Evolutionary conservation across 2,797 vertebrate species (phyloP).

Genomic region (Lagocephalus sceleratus): DNA sequence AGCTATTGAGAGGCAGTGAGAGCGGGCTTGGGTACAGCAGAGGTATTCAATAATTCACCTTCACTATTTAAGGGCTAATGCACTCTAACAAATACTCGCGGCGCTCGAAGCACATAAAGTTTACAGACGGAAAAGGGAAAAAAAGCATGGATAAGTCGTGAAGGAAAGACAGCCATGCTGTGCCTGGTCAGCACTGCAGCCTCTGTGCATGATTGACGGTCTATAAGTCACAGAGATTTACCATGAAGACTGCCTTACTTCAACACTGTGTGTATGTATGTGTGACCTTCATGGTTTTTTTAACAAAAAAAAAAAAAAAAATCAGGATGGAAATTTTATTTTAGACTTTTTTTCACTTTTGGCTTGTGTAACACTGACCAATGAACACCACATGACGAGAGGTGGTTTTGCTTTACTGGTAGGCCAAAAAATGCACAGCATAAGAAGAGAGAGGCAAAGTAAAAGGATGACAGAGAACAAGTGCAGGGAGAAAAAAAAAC

Average conservation of each 20-base stretch:
- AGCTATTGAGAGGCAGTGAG: conserved; percentile 33
- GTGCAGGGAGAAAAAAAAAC: neutral
- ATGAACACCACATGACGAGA: no score
- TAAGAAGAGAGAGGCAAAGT: neutral
- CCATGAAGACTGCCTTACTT: conserved; percentile 33
- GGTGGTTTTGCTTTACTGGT: neutral
- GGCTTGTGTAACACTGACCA: no score
- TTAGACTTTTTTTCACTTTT: no score
- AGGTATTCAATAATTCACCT: conserved; percentile 65
- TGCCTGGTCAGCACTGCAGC: conserved; percentile 50
- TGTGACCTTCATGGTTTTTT: neutral
- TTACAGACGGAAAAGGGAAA: conserved; percentile 15
- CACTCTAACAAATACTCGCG: conserved; percentile 34
- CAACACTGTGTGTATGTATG: conserved; percentile 11
- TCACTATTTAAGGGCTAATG: conserved; percentile 41
- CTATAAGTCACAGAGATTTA: conserved; percentile 48
- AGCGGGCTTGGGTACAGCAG: conserved; percentile 36
- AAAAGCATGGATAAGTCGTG: conserved; percentile 46
- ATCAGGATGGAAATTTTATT: no score
- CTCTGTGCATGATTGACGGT: conserved; percentile 47
- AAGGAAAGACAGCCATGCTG: conserved; percentile 53
- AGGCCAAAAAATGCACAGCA: neutral
- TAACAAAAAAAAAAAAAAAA: no score
- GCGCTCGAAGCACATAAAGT: conserved; percentile 45
- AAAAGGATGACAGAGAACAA: neutral